Evolutionary conservation across 2,797 vertebrate species (phyloP), one percentile per base, ranked within the genome.

Genomic region (Anableps anableps): DNA sequence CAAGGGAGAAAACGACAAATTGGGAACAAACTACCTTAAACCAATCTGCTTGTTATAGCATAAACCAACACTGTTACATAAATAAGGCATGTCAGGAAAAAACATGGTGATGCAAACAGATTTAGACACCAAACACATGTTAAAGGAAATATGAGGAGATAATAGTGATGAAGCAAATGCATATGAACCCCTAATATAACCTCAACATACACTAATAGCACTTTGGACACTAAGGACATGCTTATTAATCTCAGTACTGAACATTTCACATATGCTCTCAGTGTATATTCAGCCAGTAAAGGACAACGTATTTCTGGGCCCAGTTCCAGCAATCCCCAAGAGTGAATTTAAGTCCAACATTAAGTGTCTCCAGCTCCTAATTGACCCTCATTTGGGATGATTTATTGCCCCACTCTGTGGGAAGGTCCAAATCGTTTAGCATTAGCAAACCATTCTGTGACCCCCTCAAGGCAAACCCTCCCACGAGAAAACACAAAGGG

Each of bases 341-440:
- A 91, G 93, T 88, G 90, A 92, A 84, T 90, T 93, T 91, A 88
- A 89, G 86, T 92, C 86, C 85, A 81, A 88, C 73, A 77, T 83
- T 84, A 84, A 89, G 87, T 85, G 89, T 93, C 92, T 91, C 68
- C 84, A 75, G 81, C 83, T 92, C 88, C 89, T 95, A 94, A 95
- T 92, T 93, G 94, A 94, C 92, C 90, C 94, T 94, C 75, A 76
- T 94, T 95, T 89, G 77, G 62, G 76, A 82, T 95, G 95, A 95
- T 95, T 94, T 92, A 95, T 94, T 47, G 86, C 48, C 66, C 66
- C 80, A 80, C 90, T 91, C 88, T 38, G 26, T 73, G 91, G 90
- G 88, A 82, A 89, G 90, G 91, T 92, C 88, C 90, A 92, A 92
- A 95, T 93, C 92, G 91, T 94, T 95, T 93, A 94, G 93, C 93